phyloP scores from a whole-genome alignment of 2,888 invertebrate genomes.

The Helobdella robusta region DNA sequence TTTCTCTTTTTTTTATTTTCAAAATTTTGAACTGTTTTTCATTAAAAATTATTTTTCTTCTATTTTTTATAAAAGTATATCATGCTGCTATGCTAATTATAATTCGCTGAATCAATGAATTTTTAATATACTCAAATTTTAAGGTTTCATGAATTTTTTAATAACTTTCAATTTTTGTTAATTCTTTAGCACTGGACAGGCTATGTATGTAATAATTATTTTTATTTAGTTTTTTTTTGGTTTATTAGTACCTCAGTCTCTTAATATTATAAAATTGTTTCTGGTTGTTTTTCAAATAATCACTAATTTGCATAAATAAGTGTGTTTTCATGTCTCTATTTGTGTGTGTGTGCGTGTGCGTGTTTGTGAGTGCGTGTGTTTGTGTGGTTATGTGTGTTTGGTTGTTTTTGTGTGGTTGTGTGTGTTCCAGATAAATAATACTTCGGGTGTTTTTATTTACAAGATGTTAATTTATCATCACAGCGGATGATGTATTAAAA shows the following conservation, averaged over 20 bases:
- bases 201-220: no score
- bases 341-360: not conserved
- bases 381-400: not conserved
- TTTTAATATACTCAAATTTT: no score
- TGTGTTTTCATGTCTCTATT: not conserved
- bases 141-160: no score
- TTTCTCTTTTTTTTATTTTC: not conserved
- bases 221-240: no score
- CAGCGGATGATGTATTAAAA: no score
- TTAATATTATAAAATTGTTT: not conserved
- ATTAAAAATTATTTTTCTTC: not conserved
- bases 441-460: no score
- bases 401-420: no score
- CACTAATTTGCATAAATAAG: not conserved
- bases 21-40: not conserved
- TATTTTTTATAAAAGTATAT: not conserved
- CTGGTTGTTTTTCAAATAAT: not conserved
- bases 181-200: slow-evolving; percentile 9
- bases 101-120: no score
- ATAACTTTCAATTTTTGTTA: not conserved
- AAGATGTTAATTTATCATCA: no score
- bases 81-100: no score
- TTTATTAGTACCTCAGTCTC: not conserved
- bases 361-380: not conserved
- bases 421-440: no score